Conservation (phyloP, 1,140 invertebrate genomes). For the Ladona fulva region DNA sequence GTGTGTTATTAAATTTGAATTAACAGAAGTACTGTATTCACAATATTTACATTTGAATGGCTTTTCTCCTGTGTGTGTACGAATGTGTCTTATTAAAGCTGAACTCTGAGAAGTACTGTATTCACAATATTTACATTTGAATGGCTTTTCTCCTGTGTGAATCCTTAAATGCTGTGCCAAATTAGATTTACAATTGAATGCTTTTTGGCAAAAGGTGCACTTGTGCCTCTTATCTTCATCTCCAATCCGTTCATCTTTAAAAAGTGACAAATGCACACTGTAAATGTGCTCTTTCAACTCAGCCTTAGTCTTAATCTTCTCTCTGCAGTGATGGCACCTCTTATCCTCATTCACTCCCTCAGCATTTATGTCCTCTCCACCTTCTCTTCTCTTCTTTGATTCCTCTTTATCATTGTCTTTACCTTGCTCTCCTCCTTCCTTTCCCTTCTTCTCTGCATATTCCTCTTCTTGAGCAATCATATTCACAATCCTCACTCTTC, state of each 20-base stretch:
- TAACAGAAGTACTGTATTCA: neutral
- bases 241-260: conserved; percentile 10
- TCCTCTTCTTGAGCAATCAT: no score
- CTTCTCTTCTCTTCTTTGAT: no score
- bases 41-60: conserved; percentile 2
- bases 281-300: conserved; percentile 14
- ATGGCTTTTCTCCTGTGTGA: conserved; percentile 11
- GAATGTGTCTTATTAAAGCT: neutral
- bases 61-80: conserved; percentile 12
- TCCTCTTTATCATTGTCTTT: no score
- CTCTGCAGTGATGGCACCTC: conserved; percentile 9
- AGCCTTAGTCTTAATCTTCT: conserved; percentile 7
- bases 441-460: no score
- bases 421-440: no score
- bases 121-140: neutral
- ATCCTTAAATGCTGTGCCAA: neutral
- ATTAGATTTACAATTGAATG: neutral
- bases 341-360: no score
- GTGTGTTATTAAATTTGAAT: neutral
- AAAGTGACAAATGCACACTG: neutral
- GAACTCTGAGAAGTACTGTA: neutral
- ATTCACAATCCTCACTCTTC: no score
- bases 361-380: no score
- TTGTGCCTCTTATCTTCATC: neutral
- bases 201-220: neutral